A percentile compares a stretch with the other conserved stretches of the same genome.
Conservation (phyloP, 2,888 invertebrate species). For the Athrips mouffetella region DNA sequence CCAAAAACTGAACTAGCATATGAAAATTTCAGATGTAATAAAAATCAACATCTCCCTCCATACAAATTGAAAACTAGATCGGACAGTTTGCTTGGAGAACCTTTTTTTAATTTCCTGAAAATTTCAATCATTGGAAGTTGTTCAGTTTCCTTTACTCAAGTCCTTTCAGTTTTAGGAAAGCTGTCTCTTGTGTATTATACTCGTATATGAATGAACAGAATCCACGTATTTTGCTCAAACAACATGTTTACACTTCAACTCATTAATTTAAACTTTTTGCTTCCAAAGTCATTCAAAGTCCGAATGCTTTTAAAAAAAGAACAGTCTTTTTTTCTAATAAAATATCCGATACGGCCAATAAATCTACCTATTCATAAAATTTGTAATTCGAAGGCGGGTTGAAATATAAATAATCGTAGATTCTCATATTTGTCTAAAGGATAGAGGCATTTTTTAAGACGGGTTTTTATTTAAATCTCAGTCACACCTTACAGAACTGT, state of each 20-base stretch:
- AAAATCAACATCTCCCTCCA: too few species aligned
- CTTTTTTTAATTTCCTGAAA: too few species aligned
- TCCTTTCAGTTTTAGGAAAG: neutral
- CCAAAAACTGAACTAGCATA: too few species aligned
- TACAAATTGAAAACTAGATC: too few species aligned
- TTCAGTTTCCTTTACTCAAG: neutral
- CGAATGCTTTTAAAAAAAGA: conserved; percentile 33
- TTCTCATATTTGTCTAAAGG: conserved; percentile 40
- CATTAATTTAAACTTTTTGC: conserved; percentile 19
- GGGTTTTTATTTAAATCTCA: conserved; percentile 30
- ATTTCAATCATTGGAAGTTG: too few species aligned
- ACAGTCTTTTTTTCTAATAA: conserved; percentile 31
- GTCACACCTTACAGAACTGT: conserved; percentile 33
- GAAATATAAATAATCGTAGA: conserved; percentile 32
- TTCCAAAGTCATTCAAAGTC: conserved; percentile 29
- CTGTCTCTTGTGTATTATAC: neutral
- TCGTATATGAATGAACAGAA: neutral
- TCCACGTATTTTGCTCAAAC: conserved; percentile 1
- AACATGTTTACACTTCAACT: neutral
- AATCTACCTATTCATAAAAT: conserved; percentile 65
- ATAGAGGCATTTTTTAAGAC: conserved; percentile 27
- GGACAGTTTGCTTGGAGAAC: too few species aligned
- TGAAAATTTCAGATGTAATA: too few species aligned
- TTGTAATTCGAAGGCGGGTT: conserved; percentile 72
- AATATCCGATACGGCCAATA: conserved; percentile 52